phyloP scores from a whole-genome alignment of 2,888 invertebrate genomes.

The Drosophila nigritarsus region DNA sequence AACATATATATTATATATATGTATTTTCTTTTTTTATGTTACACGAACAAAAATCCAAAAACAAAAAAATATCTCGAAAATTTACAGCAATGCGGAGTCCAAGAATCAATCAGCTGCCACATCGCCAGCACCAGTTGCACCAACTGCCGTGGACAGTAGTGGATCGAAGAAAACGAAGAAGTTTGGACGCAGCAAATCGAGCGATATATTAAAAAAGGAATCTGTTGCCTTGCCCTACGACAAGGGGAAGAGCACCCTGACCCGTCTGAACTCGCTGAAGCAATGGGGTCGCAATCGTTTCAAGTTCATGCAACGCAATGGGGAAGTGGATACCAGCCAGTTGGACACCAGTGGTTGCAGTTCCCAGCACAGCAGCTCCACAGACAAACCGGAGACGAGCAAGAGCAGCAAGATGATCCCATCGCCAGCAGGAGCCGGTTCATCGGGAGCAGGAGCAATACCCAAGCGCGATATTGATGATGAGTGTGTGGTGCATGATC shows the following conservation, averaged over 20 bases:
- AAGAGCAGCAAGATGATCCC: constrained; percentile 38
- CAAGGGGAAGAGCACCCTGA: constrained; percentile 86
- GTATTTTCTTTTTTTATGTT: constrained; percentile 76
- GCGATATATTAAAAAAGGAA: constrained; percentile 90
- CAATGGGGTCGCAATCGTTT: constrained; percentile 94
- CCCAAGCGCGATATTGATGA: constrained; percentile 86
- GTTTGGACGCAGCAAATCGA: constrained; percentile 90
- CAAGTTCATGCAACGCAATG: constrained; percentile 89
- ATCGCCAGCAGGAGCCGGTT: constrained; percentile 27
- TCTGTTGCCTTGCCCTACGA: constrained; percentile 84
- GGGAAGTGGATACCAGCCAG: constrained; percentile 79
- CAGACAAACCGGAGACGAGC: constrained; percentile 69
- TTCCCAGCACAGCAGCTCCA: constrained; percentile 64
- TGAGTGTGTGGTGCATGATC: constrained; percentile 87
- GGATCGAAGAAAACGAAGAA: constrained; percentile 73
- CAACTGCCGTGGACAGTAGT: constrained; percentile 25
- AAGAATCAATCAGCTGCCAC: constrained; percentile 65
- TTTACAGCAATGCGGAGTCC: constrained; percentile 60
- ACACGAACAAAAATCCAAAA: constrained; percentile 37
- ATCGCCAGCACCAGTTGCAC: constrained; percentile 48
- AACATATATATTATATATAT: constrained; percentile 46
- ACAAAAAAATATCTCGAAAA: constrained; percentile 41
- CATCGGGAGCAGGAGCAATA: constrained; percentile 16
- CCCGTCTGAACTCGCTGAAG: constrained; percentile 90
- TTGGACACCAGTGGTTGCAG: constrained; percentile 83